These are phyloP conservation scores for Lucinisca nassula DNA, from an alignment of 2,888 invertebrate species.

Conservation along the genomic window DNA sequence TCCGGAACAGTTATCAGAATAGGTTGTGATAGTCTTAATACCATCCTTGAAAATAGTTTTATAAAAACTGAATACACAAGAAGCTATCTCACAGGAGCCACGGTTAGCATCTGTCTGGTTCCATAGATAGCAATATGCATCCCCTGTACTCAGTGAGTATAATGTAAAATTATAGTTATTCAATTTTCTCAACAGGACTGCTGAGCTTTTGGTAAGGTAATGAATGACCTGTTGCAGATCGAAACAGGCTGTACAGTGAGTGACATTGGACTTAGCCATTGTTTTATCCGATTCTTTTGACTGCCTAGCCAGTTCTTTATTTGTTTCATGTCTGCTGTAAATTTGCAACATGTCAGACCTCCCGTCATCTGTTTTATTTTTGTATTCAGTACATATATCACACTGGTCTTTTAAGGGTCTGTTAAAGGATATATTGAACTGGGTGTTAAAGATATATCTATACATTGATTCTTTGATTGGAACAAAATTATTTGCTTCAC, in stretches of 20 bases:
- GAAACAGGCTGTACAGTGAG: too few species aligned
- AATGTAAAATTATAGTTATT: slow-evolving; percentile 17
- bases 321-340: slow-evolving; percentile 2
- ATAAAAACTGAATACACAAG: too few species aligned
- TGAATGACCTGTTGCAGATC: slow-evolving; percentile 30
- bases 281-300: neutral
- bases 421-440: slow-evolving; percentile 28
- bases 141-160: too few species aligned
- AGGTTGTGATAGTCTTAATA: too few species aligned
- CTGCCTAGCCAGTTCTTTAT: slow-evolving; percentile 25
- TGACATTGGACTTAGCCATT: too few species aligned
- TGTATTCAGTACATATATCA: neutral
- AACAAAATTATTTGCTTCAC: neutral
- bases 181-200: slow-evolving; percentile 9
- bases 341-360: neutral
- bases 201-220: slow-evolving; percentile 5
- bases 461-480: slow-evolving; percentile 15
- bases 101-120: too few species aligned
- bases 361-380: neutral
- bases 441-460: slow-evolving; percentile 9
- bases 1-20: too few species aligned
- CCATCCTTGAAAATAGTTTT: too few species aligned
- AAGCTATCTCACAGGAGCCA: too few species aligned
- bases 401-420: slow-evolving; percentile 30
- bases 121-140: too few species aligned